Percentiles rank a stretch among this genome's conserved stretches.
These are phyloP conservation scores for Pseudochirops corinnae DNA, from an alignment of 2,797 vertebrate genomes.

Conservation along the genomic window DNA sequence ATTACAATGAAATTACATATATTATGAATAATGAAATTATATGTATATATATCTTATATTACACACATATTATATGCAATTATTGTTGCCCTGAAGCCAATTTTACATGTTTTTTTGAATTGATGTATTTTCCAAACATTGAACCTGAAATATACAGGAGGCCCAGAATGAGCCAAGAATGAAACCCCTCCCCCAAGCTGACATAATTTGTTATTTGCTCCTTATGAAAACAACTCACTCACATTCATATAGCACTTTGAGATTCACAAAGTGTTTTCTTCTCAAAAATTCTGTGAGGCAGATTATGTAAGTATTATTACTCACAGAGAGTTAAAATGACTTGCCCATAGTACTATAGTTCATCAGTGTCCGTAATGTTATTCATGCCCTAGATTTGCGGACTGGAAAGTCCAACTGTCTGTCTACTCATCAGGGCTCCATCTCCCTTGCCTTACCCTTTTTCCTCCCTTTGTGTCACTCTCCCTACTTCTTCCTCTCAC, in stretches of 20 bases:
- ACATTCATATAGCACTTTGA: not conserved
- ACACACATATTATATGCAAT: not conserved
- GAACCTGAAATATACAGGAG: not conserved
- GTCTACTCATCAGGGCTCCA: not conserved
- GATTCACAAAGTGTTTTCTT: not conserved
- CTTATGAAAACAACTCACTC: not conserved
- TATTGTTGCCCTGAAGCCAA: not conserved
- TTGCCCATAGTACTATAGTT: not conserved
- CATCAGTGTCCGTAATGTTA: not conserved
- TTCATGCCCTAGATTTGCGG: not conserved
- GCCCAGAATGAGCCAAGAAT: not conserved
- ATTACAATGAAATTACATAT: not conserved
- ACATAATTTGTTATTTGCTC: not conserved
- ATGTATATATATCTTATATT: not conserved
- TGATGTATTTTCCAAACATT: not conserved
- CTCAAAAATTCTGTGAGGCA: not conserved
- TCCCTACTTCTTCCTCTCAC: not conserved
- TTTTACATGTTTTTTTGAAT: not conserved
- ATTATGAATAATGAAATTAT: not conserved
- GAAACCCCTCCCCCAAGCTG: not conserved
- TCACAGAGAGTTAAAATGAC: not conserved
- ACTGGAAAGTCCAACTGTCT: not conserved
- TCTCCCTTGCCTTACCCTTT: not conserved
- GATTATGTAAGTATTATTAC: not conserved
- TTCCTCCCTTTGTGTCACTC: not conserved